phyloP scores from a whole-genome alignment of 2,113 vertebrate genomes.

The Hyperopisus bebe region DNA sequence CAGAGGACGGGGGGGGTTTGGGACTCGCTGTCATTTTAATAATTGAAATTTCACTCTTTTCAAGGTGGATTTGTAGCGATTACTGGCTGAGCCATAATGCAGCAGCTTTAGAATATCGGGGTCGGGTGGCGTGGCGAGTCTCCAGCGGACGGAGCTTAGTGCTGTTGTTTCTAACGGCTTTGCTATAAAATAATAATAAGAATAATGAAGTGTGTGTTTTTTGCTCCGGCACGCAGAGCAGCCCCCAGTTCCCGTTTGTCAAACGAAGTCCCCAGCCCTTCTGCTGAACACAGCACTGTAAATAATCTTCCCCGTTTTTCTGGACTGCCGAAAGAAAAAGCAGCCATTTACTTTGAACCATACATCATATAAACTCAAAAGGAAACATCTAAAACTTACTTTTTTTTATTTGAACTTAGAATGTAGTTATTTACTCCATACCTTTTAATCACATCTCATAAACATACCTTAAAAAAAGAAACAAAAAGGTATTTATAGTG shows the following conservation, averaged over 20 bases:
- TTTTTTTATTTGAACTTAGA: constrained; percentile 47
- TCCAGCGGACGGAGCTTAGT: neutral
- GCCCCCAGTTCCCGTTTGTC: neutral
- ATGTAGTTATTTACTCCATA: constrained; percentile 33
- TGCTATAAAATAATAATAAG: neutral
- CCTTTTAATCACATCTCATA: constrained; percentile 29
- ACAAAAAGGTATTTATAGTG: neutral
- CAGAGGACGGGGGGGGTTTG: neutral
- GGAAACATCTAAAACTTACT: neutral
- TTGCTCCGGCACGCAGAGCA: neutral
- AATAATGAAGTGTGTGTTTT: neutral
- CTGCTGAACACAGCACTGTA: neutral
- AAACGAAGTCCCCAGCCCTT: neutral
- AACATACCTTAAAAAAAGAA: constrained; percentile 34
- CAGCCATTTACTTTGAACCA: neutral
- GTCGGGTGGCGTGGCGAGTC: neutral
- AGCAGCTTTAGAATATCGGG: constrained; percentile 17
- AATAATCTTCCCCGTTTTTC: neutral
- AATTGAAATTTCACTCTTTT: constrained; percentile 6
- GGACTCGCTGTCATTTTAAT: neutral
- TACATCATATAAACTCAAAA: constrained; percentile 25
- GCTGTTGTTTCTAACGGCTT: neutral
- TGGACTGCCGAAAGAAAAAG: neutral
- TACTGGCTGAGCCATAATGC: neutral
- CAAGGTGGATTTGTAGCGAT: constrained; percentile 20